Evolutionary conservation across 35 echinoderm and acorn worm genomes (phyloP).

Genomic region (Holothuria glaberrima): DNA sequence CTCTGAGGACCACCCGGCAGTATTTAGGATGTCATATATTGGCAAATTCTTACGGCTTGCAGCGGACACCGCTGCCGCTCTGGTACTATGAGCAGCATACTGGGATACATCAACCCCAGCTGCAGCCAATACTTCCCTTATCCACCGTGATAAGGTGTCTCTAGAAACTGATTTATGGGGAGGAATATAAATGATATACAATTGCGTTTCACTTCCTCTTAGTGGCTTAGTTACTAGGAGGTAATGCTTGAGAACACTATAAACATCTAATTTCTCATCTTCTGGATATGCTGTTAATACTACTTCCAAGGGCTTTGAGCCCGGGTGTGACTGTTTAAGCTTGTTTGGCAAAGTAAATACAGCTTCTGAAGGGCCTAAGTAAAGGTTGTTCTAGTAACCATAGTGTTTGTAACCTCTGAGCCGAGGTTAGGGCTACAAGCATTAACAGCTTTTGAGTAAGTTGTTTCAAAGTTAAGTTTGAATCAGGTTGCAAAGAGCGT

Average conservation of each 20-base stretch:
- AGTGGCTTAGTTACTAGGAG: neutral
- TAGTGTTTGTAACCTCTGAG: neutral
- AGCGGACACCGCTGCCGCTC: conserved; percentile 34
- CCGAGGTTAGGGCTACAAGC: conserved; percentile 16
- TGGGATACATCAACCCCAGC: conserved; percentile 15
- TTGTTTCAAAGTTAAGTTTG: too few relatives aligned
- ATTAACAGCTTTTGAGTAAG: neutral
- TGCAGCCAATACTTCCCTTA: neutral
- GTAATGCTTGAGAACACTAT: conserved; percentile 3
- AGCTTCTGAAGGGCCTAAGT: neutral
- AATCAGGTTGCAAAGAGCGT: too few relatives aligned
- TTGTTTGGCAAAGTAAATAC: too few relatives aligned
- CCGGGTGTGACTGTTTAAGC: neutral
- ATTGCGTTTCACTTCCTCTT: conserved; percentile 1
- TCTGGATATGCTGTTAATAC: neutral
- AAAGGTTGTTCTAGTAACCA: neutral
- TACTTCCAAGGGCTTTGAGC: neutral
- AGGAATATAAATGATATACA: conserved; percentile 2
- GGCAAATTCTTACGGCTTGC: too few relatives aligned
- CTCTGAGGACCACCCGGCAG: conserved; percentile 26
- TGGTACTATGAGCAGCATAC: conserved; percentile 13
- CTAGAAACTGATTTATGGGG: conserved; percentile 10
- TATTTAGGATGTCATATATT: conserved; percentile 11
- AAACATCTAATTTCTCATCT: conserved; percentile 27
- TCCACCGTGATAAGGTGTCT: conserved; percentile 23